Evolutionary conservation across 2,113 vertebrate genomes (phyloP), one percentile per base, ranked within the genome.

Genomic region (Oncorhynchus kisutch): DNA sequence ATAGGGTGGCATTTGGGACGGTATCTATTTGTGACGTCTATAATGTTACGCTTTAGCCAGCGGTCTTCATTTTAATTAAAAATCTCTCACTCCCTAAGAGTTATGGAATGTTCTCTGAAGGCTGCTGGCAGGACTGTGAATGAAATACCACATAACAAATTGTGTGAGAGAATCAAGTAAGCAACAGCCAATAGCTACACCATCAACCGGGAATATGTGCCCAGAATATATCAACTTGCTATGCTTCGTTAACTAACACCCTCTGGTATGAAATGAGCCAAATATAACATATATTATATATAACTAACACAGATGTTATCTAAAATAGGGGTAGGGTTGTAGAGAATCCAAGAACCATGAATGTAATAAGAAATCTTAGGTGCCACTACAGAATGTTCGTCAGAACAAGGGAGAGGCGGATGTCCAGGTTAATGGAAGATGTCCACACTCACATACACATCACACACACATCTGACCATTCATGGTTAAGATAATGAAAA

Each of bases 21-120:
- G 14, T 16, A 5, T 5, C 31, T 39, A 68, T 68, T 67, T 67
- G 67, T 20, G 89, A 91, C 88, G 86, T 91, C 84, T 88, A 81
- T 84, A 72, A 86, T 82, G 88, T 45, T 45, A 45, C 2, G 39
- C 39, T 91, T 91, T 89, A 91, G 88, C 90, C 85, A 82, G 85
- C 88, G 79, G 86, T 90, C 89, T 91, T 88, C 86, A 90, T 91
- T 91, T 92, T 92, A 91, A 93, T 93, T 93, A 92, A 93, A 92
- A 92, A 91, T 91, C 90, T 90, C 91, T 91, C 90, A 91, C 71
- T 67, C 73, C 11, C 69, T 59, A 90, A 93, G 92, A 92, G 86
- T 93, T 93, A 93, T 92, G 91, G 91, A 89, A 54, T 54, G 90
- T 87, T 81, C 72, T 71, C 77, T 70, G 27, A 79, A 77, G 79